Base-by-base conservation (phyloP, 2,797 vertebrate genomes). In the Argentina silus region DNA sequence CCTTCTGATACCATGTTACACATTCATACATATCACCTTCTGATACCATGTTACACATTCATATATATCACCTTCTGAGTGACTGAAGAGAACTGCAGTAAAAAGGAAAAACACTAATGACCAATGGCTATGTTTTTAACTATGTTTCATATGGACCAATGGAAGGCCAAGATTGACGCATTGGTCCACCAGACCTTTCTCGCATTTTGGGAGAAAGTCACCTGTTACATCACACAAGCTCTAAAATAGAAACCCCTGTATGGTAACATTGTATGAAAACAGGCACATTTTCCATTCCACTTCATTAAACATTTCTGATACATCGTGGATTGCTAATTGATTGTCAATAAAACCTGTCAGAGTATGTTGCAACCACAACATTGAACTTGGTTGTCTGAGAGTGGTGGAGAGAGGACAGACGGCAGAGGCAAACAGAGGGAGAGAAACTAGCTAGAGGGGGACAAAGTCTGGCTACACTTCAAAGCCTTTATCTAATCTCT, bases 401-500 rank as follows among this genome's bases (percentile, higher is more conserved):
- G 15, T 50, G 45, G 74, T 70, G 71, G 55, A 43, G 59, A 65
- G 48, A 43, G 23, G 57, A 65, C 60, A 77, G 84, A 90, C 86
- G 87, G 84, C 69, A 79, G 87, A 64, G 79, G 83, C 87, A 93
- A 94, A 93, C 88, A 93, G 85, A 78, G 79, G 71, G 42, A 83
- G 81, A 77, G 70, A 19, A 57, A 57, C 9, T 3, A n/a, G 21
- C 65, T 9, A 27, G 6, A 78, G 79, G 72, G 76, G 92, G 82
- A 47, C 93, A 93, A 94, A 94, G 94, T 95, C 93, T 92, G 73
- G 77, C 70, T 69, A 66, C 71, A 85, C 92, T 92, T 94, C 90
- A 93, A 94, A 93, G 78, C 81, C 3, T 81, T 86, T 92, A 93
- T 94, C 93, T 94, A 92, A 94, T 95, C 93, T 91, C 68, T 74